Base-by-base conservation (phyloP, 2,113 vertebrate species). In the zebrafish (Danio rerio) region DNA sequence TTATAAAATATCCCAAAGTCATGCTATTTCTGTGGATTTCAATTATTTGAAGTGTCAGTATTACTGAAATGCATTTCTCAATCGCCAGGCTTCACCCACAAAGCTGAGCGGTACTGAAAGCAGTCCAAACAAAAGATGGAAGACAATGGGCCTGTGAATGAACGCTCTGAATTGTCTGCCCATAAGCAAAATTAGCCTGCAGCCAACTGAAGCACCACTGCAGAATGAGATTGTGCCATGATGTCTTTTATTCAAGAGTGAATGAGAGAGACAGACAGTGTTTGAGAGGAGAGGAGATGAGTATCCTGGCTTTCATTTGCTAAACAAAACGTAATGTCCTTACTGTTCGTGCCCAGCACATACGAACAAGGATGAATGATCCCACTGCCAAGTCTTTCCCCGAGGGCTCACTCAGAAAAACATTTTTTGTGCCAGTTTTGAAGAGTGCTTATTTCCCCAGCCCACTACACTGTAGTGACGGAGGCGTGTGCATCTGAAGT, bases 321-420 rank as follows among this genome's bases (percentile, higher is more conserved):
- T 13, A 85, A 90, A 90, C 89, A 92, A 87, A 89, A 87, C 81
- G 45, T 80, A 89, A 89, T 87, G 88, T 83, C 86, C 73, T 11
- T 84, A 81, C 40, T 83, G 81, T 83, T 87, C 88, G 82, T 86
- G 89, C 88, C 89, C 81, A 80, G 85, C 77, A 83, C 88, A 87
- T 56, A 74, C 86, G 83, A 88, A 89, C 83, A 87, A 89, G 90
- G 88, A 90, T 91, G 90, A 90, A 86, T 90, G 91, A 91, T 89
- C 84, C 74, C 78, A 85, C 84, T 88, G 86, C 88, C 90, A 83
- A 89, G 88, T 88, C 86, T 82, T 85, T 68, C 80, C 89, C 87
- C 85, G 86, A 65, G 47, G 81, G 83, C 86, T 82, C 72, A 82
- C 49, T 63, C 56, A 65, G 70, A 84, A 81, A 78, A 80, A 12